Base-by-base conservation (phyloP, 1,140 invertebrate genomes). In the Druon quercuslanigerum region DNA sequence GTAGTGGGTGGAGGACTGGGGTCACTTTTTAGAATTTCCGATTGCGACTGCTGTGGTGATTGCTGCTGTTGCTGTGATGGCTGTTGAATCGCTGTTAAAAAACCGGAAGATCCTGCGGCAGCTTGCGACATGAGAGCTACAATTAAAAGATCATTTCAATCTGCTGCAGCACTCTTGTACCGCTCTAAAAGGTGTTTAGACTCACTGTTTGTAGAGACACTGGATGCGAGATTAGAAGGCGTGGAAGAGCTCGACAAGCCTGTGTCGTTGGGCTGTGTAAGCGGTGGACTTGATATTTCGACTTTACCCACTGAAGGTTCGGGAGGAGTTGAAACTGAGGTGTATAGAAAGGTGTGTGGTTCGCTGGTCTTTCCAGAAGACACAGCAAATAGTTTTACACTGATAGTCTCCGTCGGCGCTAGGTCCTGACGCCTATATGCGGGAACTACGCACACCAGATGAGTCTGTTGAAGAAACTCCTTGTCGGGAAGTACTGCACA, bases 361-460 rank as follows among this genome's bases (percentile, higher is more conserved):
- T 99, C 97, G 87, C 96, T 97, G 72, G 94, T 94, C 92, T 97
- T 97, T 77, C 96, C 96, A 71, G 96, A 96, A 72, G 97, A 98
- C 9, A 96, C 92, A 40, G 98, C 96, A 82, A 95, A 95, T 84
- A 98, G 90, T 90, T 95, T 95, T 25, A 96, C 95, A 76, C 90
- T 90, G 40, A 97, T 94, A 14, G 95, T 93, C 84, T 96, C 95
- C 16, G 92, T 87, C 50, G 92, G 89, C 76, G 94, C 92, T 51
- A 93, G 90, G 74, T 92, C 91, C 70, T 91, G 91, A 7, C 91
- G 84, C 82, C 87, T 86, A 92, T 96, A 99, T 6, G 96, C 92
- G 12, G 98, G 98, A 70, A 99, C 94, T 66, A 94, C 95, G 91
- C 97, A 98, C 7, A 99, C 96, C 51, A 99, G 92, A 92, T 99